A percentile compares a stretch with the other conserved stretches of the same genome.
Conservation (phyloP, 2,888 invertebrate species). For the Pogonocherus hispidulus region DNA sequence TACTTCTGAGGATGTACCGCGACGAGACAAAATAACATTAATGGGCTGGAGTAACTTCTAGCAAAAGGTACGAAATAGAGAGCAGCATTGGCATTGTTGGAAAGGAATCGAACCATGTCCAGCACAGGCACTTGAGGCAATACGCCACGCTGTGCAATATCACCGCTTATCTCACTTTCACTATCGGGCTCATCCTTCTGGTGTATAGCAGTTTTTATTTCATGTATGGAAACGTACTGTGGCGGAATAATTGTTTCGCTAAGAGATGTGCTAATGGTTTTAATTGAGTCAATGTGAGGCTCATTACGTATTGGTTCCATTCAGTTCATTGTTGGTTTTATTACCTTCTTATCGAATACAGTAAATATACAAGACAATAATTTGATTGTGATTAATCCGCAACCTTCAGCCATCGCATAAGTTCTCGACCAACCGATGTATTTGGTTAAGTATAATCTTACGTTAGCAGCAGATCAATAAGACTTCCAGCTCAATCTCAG, state of each 20-base stretch:
- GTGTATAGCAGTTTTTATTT: constrained; percentile 29
- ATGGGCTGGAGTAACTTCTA: constrained; percentile 27
- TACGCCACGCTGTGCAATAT: constrained; percentile 62
- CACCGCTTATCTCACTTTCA: constrained; percentile 67
- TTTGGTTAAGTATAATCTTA: too few relatives aligned
- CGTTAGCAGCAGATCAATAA: too few relatives aligned
- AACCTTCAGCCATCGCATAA: too few relatives aligned
- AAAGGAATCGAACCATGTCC: constrained; percentile 66
- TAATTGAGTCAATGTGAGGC: neutral
- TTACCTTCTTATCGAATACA: too few relatives aligned
- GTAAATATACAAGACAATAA: too few relatives aligned
- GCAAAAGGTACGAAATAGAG: constrained; percentile 57
- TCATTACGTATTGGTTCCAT: neutral
- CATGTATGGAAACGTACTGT: constrained; percentile 21
- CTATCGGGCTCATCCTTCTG: constrained; percentile 65
- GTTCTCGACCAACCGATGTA: too few relatives aligned
- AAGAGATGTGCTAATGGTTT: neutral
- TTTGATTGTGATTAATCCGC: too few relatives aligned
- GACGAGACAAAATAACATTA: constrained; percentile 18
- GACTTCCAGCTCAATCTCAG: too few relatives aligned
- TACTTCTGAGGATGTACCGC: constrained; percentile 10
- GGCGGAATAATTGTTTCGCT: constrained; percentile 4
- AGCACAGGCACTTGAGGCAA: constrained; percentile 61
- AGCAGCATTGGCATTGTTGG: constrained; percentile 67
- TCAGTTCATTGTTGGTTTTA: neutral